Evolutionary conservation across 2,113 vertebrate genomes (phyloP).

Genomic region (human (Homo sapiens)): DNA sequence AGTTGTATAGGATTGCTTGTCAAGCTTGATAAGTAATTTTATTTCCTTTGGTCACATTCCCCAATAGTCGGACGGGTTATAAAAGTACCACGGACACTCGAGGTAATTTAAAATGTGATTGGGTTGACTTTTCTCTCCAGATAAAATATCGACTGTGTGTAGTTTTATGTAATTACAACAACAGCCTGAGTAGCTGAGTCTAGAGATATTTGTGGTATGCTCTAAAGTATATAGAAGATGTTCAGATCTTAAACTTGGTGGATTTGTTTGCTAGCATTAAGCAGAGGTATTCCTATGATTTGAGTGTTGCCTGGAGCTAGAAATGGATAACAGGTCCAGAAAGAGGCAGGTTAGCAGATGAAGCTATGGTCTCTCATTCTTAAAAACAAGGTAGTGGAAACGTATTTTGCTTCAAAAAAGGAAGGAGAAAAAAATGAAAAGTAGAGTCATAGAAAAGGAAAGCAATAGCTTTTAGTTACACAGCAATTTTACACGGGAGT

Average conservation of each 20-base stretch:
- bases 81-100: not conserved
- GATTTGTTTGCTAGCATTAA: not conserved
- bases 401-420: conserved; percentile 17
- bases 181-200: not conserved
- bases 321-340: not conserved
- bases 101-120: conserved; percentile 2
- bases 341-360: not conserved
- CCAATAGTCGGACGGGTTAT: not conserved
- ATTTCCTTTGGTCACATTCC: conserved; percentile 12
- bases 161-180: not conserved
- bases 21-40: not conserved
- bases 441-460: not conserved
- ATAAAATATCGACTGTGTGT: not conserved
- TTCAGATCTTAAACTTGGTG: not conserved
- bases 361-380: not conserved
- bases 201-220: not conserved
- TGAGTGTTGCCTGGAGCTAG: not conserved
- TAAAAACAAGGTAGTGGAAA: not conserved
- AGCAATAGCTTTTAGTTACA: not conserved
- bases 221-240: not conserved
- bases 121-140: not conserved
- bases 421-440: not conserved
- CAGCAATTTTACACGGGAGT: not conserved
- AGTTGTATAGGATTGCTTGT: not conserved
- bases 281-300: not conserved